Evolutionary conservation across 2,797 vertebrate genomes (phyloP).

Genomic region (Gambelia wislizenii): DNA sequence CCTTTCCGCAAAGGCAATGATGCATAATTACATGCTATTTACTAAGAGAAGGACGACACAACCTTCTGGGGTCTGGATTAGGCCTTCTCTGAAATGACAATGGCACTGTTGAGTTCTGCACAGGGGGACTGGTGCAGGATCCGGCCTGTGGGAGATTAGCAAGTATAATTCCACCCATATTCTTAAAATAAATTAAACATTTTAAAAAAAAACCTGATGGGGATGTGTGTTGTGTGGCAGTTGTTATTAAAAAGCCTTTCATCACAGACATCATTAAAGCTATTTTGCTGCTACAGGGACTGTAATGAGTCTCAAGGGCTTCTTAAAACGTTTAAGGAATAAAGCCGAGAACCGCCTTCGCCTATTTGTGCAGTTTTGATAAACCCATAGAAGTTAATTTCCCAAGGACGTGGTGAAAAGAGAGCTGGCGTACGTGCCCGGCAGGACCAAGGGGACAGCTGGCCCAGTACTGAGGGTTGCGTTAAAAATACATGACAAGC

Average conservation of each 20-base stretch:
- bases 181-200: neutral
- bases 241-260: constrained; percentile 30
- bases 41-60: neutral
- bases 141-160: neutral
- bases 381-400: constrained; percentile 34
- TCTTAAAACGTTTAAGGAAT: constrained; percentile 33
- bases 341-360: neutral
- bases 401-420: constrained; percentile 24
- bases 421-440: neutral
- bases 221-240: neutral
- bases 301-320: neutral
- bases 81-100: neutral
- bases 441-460: neutral
- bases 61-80: neutral
- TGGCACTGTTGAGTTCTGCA: neutral
- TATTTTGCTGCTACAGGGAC: constrained; percentile 18
- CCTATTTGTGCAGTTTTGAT: neutral
- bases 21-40: neutral
- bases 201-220: neutral
- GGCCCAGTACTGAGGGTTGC: neutral
- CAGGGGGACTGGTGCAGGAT: constrained; percentile 15
- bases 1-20: constrained; percentile 3
- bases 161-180: neutral
- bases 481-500: neutral
- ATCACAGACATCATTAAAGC: neutral